Conservation (phyloP, 2,888 invertebrate species). For the Hydropsyche betteni region DNA sequence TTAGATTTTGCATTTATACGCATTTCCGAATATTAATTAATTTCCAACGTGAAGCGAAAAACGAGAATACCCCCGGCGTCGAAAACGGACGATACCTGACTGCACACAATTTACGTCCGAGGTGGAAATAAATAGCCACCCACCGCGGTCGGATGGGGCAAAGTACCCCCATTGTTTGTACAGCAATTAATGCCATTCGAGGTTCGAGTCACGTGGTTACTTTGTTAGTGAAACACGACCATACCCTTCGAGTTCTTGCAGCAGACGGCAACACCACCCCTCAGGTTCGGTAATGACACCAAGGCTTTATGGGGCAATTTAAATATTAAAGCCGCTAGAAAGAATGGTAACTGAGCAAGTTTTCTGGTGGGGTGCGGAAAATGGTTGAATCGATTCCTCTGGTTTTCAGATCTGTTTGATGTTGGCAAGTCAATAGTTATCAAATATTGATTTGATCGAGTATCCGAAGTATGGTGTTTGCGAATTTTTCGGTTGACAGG, state of each 20-base stretch:
- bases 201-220: constrained; percentile 49
- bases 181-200: constrained; percentile 49
- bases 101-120: constrained; percentile 46
- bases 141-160: constrained; percentile 26
- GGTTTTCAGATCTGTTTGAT: constrained; percentile 21
- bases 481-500: too few relatives aligned
- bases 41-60: not conserved
- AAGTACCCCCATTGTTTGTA: constrained; percentile 46
- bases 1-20: not conserved
- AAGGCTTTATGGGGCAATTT: constrained; percentile 44
- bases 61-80: not conserved
- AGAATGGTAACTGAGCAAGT: constrained; percentile 12
- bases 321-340: constrained; percentile 43
- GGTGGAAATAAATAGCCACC: constrained; percentile 44
- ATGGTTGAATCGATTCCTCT: not conserved
- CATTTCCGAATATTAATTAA: constrained; percentile 17
- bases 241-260: constrained; percentile 8
- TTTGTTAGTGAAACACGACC: constrained; percentile 46
- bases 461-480: too few relatives aligned
- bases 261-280: constrained; percentile 31
- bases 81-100: constrained; percentile 40
- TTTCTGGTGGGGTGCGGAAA: too few relatives aligned
- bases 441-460: not conserved
- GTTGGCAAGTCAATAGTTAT: constrained; percentile 12
- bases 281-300: constrained; percentile 39